Evolutionary conservation across 2,797 vertebrate species (phyloP).

Genomic region (Heterohyrax brucei): DNA sequence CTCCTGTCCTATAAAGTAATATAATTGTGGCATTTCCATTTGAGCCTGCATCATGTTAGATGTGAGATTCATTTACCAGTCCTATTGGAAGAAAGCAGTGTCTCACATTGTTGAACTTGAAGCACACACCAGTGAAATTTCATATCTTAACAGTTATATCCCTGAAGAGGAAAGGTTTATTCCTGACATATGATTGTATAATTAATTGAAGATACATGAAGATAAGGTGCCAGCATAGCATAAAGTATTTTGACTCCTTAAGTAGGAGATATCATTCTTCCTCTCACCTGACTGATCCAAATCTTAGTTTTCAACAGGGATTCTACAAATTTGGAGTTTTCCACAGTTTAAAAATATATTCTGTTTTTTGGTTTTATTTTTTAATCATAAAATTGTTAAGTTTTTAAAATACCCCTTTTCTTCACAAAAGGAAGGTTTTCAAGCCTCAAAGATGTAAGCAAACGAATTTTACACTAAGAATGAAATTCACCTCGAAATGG

Average conservation of each 20-base stretch:
- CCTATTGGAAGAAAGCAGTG: not conserved
- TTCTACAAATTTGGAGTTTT: not conserved
- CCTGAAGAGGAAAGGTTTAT: not conserved
- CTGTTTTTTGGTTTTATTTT: not conserved
- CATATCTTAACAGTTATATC: not conserved
- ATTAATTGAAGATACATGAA: not conserved
- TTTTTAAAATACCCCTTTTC: not conserved
- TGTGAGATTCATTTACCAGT: not conserved
- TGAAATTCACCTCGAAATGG: not conserved
- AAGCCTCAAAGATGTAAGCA: not conserved
- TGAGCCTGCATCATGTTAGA: not conserved
- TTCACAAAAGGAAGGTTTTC: not conserved
- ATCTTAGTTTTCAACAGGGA: not conserved
- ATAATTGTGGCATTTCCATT: not conserved
- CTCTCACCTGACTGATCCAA: not conserved
- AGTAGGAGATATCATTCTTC: not conserved
- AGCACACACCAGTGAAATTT: not conserved
- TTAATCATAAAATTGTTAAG: not conserved
- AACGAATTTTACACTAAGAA: not conserved
- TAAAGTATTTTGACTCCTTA: not conserved
- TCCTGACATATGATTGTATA: not conserved
- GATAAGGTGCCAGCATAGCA: accelerated
- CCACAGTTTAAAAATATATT: not conserved
- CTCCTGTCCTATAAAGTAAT: not conserved
- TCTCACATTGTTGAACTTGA: not conserved